These are phyloP conservation scores for Sesamia nonagrioides DNA, from an alignment of 1,140 invertebrate species.

Conservation along the genomic window DNA sequence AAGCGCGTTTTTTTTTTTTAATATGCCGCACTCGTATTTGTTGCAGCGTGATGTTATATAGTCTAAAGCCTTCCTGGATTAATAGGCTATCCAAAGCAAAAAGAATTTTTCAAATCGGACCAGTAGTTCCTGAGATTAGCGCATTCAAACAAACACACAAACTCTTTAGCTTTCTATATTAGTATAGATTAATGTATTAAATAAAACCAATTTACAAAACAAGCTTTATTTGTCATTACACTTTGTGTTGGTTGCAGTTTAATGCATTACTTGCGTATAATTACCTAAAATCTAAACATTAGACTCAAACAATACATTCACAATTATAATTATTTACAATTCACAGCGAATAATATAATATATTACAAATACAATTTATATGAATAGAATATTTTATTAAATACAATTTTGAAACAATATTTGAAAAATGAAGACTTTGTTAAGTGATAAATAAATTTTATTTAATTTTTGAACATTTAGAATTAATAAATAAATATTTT, in stretches of 20 bases:
- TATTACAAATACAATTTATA: slow-evolving; percentile 44
- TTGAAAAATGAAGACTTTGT: background rate
- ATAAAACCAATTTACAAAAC: slow-evolving; percentile 69
- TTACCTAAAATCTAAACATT: slow-evolving; percentile 39
- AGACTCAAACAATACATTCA: slow-evolving; percentile 29
- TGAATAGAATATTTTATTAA: background rate
- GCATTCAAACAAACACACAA: too few species aligned
- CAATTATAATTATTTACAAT: slow-evolving; percentile 46
- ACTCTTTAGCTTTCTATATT: too few species aligned
- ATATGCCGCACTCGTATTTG: too few species aligned
- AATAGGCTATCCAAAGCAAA: too few species aligned
- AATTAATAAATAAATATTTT: slow-evolving; percentile 10
- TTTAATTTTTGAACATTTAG: background rate
- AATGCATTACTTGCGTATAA: slow-evolving; percentile 46
- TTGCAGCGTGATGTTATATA: too few species aligned
- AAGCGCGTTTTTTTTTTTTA: too few species aligned
- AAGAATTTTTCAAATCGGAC: too few species aligned
- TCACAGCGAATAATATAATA: slow-evolving; percentile 41
- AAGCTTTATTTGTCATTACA: slow-evolving; percentile 83
- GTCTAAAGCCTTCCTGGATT: too few species aligned
- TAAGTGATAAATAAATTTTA: too few species aligned
- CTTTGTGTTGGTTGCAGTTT: slow-evolving; percentile 69
- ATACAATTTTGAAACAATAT: background rate
- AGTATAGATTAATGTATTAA: slow-evolving; percentile 9
- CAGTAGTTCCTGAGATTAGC: too few species aligned